These are phyloP conservation scores for Junonia oenone DNA, from an alignment of 2,888 invertebrate genomes.

Conservation along the genomic window DNA sequence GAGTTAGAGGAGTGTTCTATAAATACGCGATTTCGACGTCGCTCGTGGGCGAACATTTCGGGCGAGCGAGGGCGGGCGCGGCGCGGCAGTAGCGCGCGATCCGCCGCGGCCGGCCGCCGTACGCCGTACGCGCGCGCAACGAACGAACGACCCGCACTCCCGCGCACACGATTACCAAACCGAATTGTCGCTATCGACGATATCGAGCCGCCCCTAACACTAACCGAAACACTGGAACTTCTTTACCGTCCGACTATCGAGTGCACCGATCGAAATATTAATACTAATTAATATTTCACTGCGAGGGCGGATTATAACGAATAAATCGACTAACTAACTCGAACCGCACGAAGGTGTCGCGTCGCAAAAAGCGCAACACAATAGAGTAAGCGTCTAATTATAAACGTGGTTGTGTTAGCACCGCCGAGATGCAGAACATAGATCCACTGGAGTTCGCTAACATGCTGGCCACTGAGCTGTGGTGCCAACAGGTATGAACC, in stretches of 20 bases:
- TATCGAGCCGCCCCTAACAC: conserved; percentile 51
- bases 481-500: conserved; percentile 87
- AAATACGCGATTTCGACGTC: conserved; percentile 72
- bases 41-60: conserved; percentile 76
- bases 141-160: conserved; percentile 80
- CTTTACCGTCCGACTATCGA: conserved; percentile 21
- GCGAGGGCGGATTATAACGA: conserved; percentile 78
- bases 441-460: conserved; percentile 92
- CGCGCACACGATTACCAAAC: conserved; percentile 57
- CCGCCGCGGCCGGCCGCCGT: conserved; percentile 76
- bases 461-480: conserved; percentile 90
- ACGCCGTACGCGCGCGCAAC: conserved; percentile 74
- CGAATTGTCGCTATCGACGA: conserved; percentile 53
- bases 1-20: conserved; percentile 78
- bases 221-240: conserved; percentile 28
- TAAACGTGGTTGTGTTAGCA: conserved; percentile 63
- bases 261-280: conserved; percentile 39
- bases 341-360: conserved; percentile 76
- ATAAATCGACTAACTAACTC: conserved; percentile 76
- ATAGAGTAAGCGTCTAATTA: conserved; percentile 78
- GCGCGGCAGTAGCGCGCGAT: conserved; percentile 72
- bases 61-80: conserved; percentile 56
- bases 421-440: conserved; percentile 78
- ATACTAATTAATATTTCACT: conserved; percentile 51
- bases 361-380: conserved; percentile 78